Conservation (phyloP, 2,797 vertebrate genomes). For the Gorsachius magnificus region DNA sequence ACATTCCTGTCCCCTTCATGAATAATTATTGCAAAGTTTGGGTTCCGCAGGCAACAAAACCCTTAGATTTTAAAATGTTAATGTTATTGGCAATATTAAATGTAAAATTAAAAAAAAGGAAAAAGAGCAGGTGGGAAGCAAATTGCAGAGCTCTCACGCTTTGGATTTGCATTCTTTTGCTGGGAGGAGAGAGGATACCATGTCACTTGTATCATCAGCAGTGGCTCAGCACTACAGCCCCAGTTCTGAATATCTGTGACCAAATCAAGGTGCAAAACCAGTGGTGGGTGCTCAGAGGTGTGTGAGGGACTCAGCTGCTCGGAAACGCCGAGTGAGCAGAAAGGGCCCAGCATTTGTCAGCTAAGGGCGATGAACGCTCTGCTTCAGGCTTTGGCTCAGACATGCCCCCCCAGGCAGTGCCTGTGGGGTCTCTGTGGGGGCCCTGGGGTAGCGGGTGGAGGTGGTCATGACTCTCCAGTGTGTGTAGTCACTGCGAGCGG, state of each 20-base stretch:
- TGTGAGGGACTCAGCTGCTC: neutral
- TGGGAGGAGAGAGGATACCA: neutral
- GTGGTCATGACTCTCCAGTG: neutral
- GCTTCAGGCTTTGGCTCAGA: neutral
- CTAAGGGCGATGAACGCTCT: neutral
- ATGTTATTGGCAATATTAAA: neutral
- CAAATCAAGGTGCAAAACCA: neutral
- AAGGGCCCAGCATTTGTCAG: neutral
- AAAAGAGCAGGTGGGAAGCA: neutral
- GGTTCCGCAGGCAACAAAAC: rapidly evolving
- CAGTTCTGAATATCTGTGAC: neutral
- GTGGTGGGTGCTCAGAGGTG: neutral
- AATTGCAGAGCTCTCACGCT: neutral
- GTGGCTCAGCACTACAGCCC: neutral
- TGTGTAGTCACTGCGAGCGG: neutral
- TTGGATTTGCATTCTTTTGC: neutral
- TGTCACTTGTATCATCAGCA: neutral
- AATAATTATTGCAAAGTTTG: neutral
- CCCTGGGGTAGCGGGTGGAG: neutral
- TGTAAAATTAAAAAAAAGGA: neutral
- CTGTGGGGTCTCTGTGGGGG: rapidly evolving
- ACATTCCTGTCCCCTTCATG: neutral
- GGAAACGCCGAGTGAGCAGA: neutral
- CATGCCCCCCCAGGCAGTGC: rapidly evolving
- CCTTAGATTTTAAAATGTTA: neutral